phyloP scores from a whole-genome alignment of 2,888 invertebrate species.

The Deroplatys truncata region DNA sequence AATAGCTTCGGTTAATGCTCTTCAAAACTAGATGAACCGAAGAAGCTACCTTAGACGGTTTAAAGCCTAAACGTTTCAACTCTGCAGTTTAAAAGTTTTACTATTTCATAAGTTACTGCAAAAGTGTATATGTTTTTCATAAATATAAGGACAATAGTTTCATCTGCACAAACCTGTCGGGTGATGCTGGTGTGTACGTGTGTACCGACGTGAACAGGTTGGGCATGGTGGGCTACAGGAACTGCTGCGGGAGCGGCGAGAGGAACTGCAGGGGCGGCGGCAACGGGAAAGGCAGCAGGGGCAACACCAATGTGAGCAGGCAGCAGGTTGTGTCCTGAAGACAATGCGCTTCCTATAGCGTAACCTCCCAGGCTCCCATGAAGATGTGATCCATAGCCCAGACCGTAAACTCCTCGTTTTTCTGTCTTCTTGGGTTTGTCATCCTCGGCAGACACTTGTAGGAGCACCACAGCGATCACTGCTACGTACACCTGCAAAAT shows the following conservation, averaged over 20 bases:
- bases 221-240: background rate
- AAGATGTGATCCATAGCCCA: constrained; percentile 30
- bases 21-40: too few relatives aligned
- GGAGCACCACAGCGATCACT: constrained; percentile 40
- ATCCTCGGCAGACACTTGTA: constrained; percentile 40
- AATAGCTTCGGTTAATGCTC: too few relatives aligned
- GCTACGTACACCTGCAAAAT: constrained; percentile 31
- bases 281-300: background rate
- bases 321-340: background rate
- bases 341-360: constrained; percentile 14
- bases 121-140: too few relatives aligned
- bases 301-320: background rate
- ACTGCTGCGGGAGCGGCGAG: background rate
- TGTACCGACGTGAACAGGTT: background rate
- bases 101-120: too few relatives aligned
- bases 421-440: constrained; percentile 60
- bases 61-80: too few relatives aligned
- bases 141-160: too few relatives aligned
- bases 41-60: too few relatives aligned
- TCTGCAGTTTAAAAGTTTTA: too few relatives aligned
- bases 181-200: constrained; percentile 25
- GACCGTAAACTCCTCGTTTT: constrained; percentile 64
- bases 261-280: background rate
- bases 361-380: constrained; percentile 22
- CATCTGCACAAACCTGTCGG: constrained; percentile 2